Evolutionary conservation across 2,113 vertebrate species (phyloP).

Genomic region (Epinephelus fuscoguttatus): DNA sequence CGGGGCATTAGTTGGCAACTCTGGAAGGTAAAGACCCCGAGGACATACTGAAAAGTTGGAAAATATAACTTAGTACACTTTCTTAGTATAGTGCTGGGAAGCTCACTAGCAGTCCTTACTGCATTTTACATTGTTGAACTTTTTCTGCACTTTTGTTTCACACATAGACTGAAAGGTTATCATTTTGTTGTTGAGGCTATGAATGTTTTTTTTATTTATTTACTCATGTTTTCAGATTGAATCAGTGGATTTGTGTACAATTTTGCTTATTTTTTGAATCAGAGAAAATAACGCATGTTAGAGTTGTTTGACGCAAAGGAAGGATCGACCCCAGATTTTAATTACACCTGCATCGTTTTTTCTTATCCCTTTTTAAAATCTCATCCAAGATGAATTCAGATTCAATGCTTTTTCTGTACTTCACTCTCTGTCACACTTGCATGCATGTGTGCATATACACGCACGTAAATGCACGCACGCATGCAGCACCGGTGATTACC

Average conservation of each 20-base stretch:
- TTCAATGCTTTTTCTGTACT: slow-evolving; percentile 36
- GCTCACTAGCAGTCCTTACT: slow-evolving; percentile 21
- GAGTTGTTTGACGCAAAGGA: slow-evolving; percentile 54
- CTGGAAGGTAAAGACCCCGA: slow-evolving; percentile 69
- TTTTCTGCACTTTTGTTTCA: slow-evolving; percentile 33
- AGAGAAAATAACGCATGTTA: slow-evolving; percentile 45
- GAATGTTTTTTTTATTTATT: not conserved
- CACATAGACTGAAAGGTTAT: slow-evolving; percentile 10
- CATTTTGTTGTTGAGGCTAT: not conserved
- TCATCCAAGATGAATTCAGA: slow-evolving; percentile 51
- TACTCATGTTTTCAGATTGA: slow-evolving; percentile 10
- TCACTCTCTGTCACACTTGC: slow-evolving; percentile 54
- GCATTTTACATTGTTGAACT: slow-evolving; percentile 33
- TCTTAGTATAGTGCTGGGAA: slow-evolving; percentile 26
- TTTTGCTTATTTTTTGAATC: slow-evolving; percentile 27
- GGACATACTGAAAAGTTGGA: slow-evolving; percentile 73
- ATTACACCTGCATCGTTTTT: slow-evolving; percentile 64
- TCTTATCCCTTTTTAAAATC: slow-evolving; percentile 51
- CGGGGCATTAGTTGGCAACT: slow-evolving; percentile 63
- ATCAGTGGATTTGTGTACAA: slow-evolving; percentile 7
- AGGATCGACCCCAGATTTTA: slow-evolving; percentile 61
- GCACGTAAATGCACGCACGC: slow-evolving; percentile 36
- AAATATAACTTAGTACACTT: slow-evolving; percentile 66
- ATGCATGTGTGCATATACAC: slow-evolving; percentile 27
- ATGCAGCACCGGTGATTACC: slow-evolving; percentile 74